These are phyloP conservation scores for Pristionchus japonicus DNA, from an alignment of 2,888 invertebrate genomes.

Conservation along the genomic window DNA sequence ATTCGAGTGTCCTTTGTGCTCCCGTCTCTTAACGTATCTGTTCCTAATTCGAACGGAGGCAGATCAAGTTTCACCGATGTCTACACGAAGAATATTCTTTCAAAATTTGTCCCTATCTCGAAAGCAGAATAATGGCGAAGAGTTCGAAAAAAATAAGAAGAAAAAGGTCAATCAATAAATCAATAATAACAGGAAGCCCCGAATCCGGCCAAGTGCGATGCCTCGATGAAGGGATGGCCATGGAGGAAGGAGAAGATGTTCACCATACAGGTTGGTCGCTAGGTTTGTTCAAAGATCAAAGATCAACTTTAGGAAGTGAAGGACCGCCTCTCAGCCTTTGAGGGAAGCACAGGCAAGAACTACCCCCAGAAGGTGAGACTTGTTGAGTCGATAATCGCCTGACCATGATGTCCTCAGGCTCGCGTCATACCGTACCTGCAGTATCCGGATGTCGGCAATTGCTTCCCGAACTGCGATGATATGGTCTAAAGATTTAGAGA, in stretches of 20 bases:
- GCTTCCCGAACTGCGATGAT: slow-evolving; percentile 66
- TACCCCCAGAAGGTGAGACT: slow-evolving; percentile 52
- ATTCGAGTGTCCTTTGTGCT: background rate
- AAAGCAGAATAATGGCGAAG: too few species aligned
- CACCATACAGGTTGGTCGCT: background rate
- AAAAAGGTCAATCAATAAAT: background rate
- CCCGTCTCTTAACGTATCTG: background rate
- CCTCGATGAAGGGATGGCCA: slow-evolving; percentile 50
- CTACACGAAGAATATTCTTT: background rate
- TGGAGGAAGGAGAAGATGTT: slow-evolving; percentile 50
- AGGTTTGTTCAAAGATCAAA: background rate
- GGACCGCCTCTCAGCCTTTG: slow-evolving; percentile 52
- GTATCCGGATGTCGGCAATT: slow-evolving; percentile 62
- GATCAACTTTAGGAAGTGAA: slow-evolving; percentile 10
- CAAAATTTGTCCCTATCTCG: background rate
- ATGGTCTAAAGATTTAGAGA: slow-evolving; percentile 27
- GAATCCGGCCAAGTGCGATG: slow-evolving; percentile 49
- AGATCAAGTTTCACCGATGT: background rate
- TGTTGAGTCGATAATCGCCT: background rate
- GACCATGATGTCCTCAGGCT: slow-evolving; percentile 45
- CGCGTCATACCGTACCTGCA: slow-evolving; percentile 58
- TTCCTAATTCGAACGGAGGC: background rate
- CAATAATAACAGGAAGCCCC: slow-evolving; percentile 7
- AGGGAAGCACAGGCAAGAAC: slow-evolving; percentile 54
- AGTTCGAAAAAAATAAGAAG: background rate